A percentile compares a stretch with the other conserved stretches of the same genome.
Evolutionary conservation across 1,140 invertebrate species (phyloP).

Genomic region (Pseudomyrmex pallidus): DNA sequence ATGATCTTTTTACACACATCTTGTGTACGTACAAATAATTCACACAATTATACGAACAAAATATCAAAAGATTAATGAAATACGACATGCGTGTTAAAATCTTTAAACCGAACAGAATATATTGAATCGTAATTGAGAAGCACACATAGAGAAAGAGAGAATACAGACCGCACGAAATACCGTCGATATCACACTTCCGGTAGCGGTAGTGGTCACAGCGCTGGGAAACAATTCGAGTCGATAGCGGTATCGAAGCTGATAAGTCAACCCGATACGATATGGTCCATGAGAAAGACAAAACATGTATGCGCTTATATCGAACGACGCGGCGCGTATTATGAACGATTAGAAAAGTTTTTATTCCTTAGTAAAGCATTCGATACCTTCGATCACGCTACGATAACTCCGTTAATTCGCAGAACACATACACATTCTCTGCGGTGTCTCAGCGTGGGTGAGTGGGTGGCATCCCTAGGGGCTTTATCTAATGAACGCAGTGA

Average conservation of each 20-base stretch:
- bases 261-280: constrained; percentile 81
- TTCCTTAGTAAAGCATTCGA: constrained; percentile 63
- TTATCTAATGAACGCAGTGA: constrained; percentile 73
- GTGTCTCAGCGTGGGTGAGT: constrained; percentile 72
- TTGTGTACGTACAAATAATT: background rate
- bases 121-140: constrained; percentile 33
- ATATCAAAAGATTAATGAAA: constrained; percentile 39
- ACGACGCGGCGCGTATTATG: constrained; percentile 34
- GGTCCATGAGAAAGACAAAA: constrained; percentile 82
- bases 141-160: constrained; percentile 15
- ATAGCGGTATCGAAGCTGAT: constrained; percentile 81
- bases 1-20: too few relatives aligned
- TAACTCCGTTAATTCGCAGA: constrained; percentile 52
- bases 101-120: background rate
- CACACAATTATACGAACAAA: constrained; percentile 1
- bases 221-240: constrained; percentile 74
- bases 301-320: constrained; percentile 52
- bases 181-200: constrained; percentile 78
- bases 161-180: constrained; percentile 67
- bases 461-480: constrained; percentile 61
- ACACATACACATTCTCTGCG: constrained; percentile 21
- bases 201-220: constrained; percentile 64
- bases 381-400: constrained; percentile 53
- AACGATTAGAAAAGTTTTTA: constrained; percentile 68
- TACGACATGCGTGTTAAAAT: constrained; percentile 12